Conservation (phyloP, 2,888 invertebrate genomes). For the Graphium colonna region DNA sequence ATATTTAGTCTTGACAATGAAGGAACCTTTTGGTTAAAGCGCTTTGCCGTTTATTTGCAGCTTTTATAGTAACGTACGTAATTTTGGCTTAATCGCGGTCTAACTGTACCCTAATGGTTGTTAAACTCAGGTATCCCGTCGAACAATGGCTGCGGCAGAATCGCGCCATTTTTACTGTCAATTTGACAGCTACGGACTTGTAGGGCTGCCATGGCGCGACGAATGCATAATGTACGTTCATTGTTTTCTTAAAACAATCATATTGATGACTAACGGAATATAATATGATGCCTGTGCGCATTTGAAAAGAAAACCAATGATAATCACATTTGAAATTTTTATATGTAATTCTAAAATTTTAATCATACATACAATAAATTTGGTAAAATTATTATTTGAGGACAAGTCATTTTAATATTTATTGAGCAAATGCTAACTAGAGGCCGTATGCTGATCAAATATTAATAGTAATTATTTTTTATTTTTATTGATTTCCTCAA, state of each 20-base stretch:
- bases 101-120: not conserved
- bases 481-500: no score
- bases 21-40: not conserved
- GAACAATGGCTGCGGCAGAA: constrained; percentile 12
- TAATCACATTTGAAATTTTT: not conserved
- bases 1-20: no score
- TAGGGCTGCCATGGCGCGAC: constrained; percentile 4
- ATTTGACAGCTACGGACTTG: constrained; percentile 6
- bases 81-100: not conserved
- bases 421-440: no score
- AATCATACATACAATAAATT: no score
- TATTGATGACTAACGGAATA: not conserved
- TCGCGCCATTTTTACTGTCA: constrained; percentile 19
- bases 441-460: no score
- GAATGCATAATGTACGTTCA: not conserved
- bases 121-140: constrained; percentile 5
- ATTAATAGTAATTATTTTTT: no score
- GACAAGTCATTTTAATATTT: no score
- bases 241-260: not conserved
- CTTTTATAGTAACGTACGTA: not conserved
- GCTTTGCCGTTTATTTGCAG: not conserved
- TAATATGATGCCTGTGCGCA: not conserved
- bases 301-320: not conserved
- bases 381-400: no score
- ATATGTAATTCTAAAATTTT: no score